Percentiles rank a stretch among this genome's conserved stretches.
These are phyloP conservation scores for Cheilinus undulatus DNA, from an alignment of 2,113 vertebrate genomes.

Conservation along the genomic window DNA sequence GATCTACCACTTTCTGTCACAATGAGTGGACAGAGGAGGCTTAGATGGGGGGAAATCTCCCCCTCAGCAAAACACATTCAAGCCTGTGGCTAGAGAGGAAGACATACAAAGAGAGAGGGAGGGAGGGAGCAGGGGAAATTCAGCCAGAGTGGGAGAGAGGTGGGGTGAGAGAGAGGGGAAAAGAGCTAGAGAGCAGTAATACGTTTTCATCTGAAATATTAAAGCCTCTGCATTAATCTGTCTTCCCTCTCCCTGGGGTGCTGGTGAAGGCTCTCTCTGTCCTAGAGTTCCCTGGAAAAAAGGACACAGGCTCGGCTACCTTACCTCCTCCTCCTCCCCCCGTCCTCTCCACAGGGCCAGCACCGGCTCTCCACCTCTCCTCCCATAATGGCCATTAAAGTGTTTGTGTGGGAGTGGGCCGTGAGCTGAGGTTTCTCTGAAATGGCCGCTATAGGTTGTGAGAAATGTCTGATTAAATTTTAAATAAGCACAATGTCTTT, in stretches of 20 bases:
- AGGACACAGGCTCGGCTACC: conserved; percentile 58
- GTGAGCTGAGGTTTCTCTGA: conserved; percentile 40
- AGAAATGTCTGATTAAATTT: background rate
- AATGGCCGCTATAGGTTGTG: conserved; percentile 41
- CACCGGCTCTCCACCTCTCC: conserved; percentile 41
- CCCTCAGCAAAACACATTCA: conserved; percentile 59
- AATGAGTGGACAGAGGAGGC: conserved; percentile 42
- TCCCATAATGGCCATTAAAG: conserved; percentile 58
- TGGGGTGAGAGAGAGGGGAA: conserved; percentile 35
- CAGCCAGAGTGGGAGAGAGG: conserved; percentile 15
- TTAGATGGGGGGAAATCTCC: conserved; percentile 35
- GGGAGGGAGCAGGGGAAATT: background rate
- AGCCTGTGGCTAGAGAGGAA: conserved; percentile 44
- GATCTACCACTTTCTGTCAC: conserved; percentile 62
- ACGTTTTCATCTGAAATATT: conserved; percentile 85
- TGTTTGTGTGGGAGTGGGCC: conserved; percentile 59
- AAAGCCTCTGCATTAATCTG: conserved; percentile 84
- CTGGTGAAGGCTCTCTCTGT: conserved; percentile 70
- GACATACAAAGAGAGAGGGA: conserved; percentile 35
- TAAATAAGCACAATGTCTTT: background rate
- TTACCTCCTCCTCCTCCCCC: conserved; percentile 46
- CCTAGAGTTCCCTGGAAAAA: conserved; percentile 68
- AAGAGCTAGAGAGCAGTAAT: conserved; percentile 75
- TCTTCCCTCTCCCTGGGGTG: conserved; percentile 76
- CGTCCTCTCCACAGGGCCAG: conserved; percentile 25